Evolutionary conservation across 2,888 invertebrate species (phyloP), one percentile per base, ranked within the genome.

Genomic region (Cerceris rybyensis): DNA sequence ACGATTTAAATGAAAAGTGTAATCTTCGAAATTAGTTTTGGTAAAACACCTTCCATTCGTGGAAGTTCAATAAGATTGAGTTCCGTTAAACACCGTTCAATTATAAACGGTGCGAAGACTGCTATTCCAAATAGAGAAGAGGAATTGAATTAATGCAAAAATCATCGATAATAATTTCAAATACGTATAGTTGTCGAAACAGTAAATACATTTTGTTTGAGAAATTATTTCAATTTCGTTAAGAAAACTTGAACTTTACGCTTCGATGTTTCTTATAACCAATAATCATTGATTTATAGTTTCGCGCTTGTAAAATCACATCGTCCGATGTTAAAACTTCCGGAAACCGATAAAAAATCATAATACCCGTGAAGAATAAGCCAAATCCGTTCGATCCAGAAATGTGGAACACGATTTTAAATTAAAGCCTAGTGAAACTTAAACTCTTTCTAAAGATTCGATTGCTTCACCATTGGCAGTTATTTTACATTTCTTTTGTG

Each of bases 401-500:
- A 68, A 76, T 71, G 73, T 73, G 64, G 71, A 83, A 83, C 83
- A 54, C 54, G 57, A 57, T 76, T 76, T 78, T 70, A 80, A 82
- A 78, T 77, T 80, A 82, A 75, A 64, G 54, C 69, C 87, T 87
- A 87, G 69, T 74, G 75, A 75, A 84, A 86, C 76, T 87, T 88
- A 89, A 86, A 87, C 80, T 87, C 87, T 88, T 83, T 90, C 86
- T 90, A 91, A 78, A 79, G 85, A 73, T 42, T 90, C 89, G 73
- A 90, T 91, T 66, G 91, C 87, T 83, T 92, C 92, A 74, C 92
- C 92, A 81, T 92, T 92, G 71, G 92, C 90, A 74, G 91, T 87
- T 86, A 92, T 89, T 90, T 93, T 93, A 86, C 91, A 88, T 84
- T 92, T 92, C 81, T 92, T 91, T 85, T 92, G 93, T 71, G 94